Evolutionary conservation across 2,888 invertebrate genomes (phyloP).

Genomic region (Latrodectus elegans): DNA sequence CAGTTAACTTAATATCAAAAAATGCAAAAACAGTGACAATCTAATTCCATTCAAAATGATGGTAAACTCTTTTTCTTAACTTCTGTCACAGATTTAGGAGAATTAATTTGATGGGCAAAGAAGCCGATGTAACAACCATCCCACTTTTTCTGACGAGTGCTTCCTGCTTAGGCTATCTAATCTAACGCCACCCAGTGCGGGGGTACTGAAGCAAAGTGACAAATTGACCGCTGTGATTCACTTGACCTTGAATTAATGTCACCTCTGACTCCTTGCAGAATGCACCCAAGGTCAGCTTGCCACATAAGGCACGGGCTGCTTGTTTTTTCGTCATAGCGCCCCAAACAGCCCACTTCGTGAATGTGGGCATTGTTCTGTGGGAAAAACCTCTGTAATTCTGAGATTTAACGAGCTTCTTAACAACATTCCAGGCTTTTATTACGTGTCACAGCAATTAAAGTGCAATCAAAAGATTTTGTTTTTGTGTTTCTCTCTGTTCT

Average conservation of each 20-base stretch:
- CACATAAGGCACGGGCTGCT: conserved; percentile 29
- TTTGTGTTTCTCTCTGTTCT: too few relatives aligned
- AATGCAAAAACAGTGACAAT: too few relatives aligned
- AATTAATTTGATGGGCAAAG: too few relatives aligned
- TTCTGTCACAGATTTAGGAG: too few relatives aligned
- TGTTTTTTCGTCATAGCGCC: neutral
- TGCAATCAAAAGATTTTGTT: too few relatives aligned
- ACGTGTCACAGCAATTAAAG: too few relatives aligned
- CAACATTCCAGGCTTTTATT: too few relatives aligned
- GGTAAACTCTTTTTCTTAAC: too few relatives aligned
- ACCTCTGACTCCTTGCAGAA: conserved; percentile 21
- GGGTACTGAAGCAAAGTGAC: neutral
- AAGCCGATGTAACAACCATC: too few relatives aligned
- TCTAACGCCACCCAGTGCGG: conserved; percentile 17
- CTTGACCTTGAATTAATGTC: conserved; percentile 52
- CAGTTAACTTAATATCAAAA: too few relatives aligned
- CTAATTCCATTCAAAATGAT: too few relatives aligned
- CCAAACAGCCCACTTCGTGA: neutral
- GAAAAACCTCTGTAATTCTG: neutral
- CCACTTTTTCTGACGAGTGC: neutral
- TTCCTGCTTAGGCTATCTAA: neutral
- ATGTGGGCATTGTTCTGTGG: neutral
- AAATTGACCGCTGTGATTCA: conserved; percentile 48
- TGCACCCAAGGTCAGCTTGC: conserved; percentile 4
- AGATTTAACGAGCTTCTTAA: neutral